Conservation (phyloP, 2,113 vertebrate species). For the Petrocephalus microphthalmus region DNA sequence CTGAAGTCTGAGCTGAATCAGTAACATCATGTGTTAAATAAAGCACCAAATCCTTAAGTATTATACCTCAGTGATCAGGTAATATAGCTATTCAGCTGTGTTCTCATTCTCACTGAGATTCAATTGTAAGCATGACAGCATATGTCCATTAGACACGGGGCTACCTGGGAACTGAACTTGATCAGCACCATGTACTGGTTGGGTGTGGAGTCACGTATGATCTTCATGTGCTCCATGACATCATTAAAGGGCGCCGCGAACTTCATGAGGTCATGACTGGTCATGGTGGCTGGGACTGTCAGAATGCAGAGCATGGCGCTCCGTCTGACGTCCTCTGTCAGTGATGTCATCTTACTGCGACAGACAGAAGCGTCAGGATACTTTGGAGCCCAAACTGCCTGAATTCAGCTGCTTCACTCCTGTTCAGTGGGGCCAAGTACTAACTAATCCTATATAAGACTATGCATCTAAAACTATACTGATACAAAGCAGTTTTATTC, state of each 20-base stretch:
- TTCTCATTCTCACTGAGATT: background rate
- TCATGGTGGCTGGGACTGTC: slow-evolving; percentile 91
- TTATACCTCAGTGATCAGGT: background rate
- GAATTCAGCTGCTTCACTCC: background rate
- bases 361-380: background rate
- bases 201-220: slow-evolving; percentile 92
- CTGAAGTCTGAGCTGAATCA: background rate
- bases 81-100: background rate
- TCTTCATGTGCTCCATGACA: slow-evolving; percentile 98
- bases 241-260: slow-evolving; percentile 94
- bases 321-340: slow-evolving; percentile 81
- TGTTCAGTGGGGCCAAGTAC: background rate
- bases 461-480: background rate
- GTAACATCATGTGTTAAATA: background rate
- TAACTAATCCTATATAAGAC: background rate
- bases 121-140: background rate
- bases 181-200: slow-evolving; percentile 98
- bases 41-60: background rate
- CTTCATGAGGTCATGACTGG: slow-evolving; percentile 97
- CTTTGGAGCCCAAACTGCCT: background rate
- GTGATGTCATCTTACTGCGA: slow-evolving; percentile 90
- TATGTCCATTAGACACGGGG: background rate
- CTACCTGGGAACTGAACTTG: slow-evolving; percentile 87
- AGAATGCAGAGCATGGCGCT: slow-evolving; percentile 97
- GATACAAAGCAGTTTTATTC: background rate